Base-by-base conservation (phyloP, 2,888 invertebrate species). In the Cephus nigrinus region DNA sequence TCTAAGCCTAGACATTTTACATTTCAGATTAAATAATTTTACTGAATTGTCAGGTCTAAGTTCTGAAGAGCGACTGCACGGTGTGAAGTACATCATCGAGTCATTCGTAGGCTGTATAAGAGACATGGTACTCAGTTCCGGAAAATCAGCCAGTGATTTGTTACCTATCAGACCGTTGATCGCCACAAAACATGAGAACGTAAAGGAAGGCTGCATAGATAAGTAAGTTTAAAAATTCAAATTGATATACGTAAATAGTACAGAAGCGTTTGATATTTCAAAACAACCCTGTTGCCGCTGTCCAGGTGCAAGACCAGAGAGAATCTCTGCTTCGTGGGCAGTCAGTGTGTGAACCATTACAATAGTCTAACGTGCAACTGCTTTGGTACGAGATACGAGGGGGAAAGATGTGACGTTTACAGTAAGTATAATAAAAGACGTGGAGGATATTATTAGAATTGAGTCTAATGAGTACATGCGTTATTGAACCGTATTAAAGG, bases 91-190 rank as follows among this genome's bases (percentile, higher is more conserved):
- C 90, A 97, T 97, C 80, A 97, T 97, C 85, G 97, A 97, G 92
- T 97, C 97, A 11, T 98, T 98, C 90, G 97, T 97, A 36, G 98
- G 98, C 3, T 98, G 98, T 89, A 97, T 98, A 85, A 95, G 96
- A 86, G 96, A 97, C 87, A 96, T 98, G 92, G 95, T 96, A 11
- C 92, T 97, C 35, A 96, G 96, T 90, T 96, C 97, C 2, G 97
- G 97, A 4, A 96, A 96, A 91, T 96, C 97, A 1, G 96, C 97
- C 1, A 96, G 96, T 74, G 96, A 96, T 90, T 93, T 97, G 55
- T 91, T 96, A 73, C 96, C 96, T 15, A 96, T 97, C 84, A 95
- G 95, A 55, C 97, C 97, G 2, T 90, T 97, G 73, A 96, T 97
- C 83, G 97, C 97, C 3, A 96, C 97, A 2, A 96, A 97, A 91